Base-by-base conservation (phyloP, 1,140 invertebrate species). In the Drosophila mayri region DNA sequence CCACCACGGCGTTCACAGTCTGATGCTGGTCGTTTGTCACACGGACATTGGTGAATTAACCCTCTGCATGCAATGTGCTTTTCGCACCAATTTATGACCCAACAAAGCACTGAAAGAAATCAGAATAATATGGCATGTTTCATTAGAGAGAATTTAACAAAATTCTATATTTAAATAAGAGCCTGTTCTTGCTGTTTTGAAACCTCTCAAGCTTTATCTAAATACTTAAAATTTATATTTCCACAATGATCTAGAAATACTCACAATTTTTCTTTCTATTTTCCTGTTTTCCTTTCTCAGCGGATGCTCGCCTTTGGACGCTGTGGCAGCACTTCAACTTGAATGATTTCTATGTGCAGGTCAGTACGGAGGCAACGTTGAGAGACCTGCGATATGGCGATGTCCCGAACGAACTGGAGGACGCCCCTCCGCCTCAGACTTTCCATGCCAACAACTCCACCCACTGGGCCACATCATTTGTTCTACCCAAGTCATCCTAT, bases 21-120 rank as follows among this genome's bases (percentile, higher is more conserved):
- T 92, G 77, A 77, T 83, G 73, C 72, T 92, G 63, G 71, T 92
- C 75, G 84, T 91, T 77, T 92, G 91, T 86, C 84, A 84, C 64
- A 71, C 79, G 67, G 86, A 92, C 82, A 86, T 81, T 52, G 85
- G 85, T 91, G 74, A 83, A 88, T 78, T 84, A 68, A 58, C 61
- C 54, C 40, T 49, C 44, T 64, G 58, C 73, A 67, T 73, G 60
- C 47, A 70, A 68, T 54, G 62, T 64, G 67, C 59, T 50, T 79
- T 73, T 57, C 25, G 22, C 22, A 11, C 7, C 67, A 79, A 81
- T 70, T 71, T 72, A 79, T 75, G 55, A 78, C 66, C 59, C 46
- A 12, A 38, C 32, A 61, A 44, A 40, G 40, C 16, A 68, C 35
- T n/a, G 52, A 38, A 10, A 57, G n/a, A 74, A 40, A 50, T 28